phyloP scores from a whole-genome alignment of 1,140 invertebrate species.

The Wasmannia auropunctata region DNA sequence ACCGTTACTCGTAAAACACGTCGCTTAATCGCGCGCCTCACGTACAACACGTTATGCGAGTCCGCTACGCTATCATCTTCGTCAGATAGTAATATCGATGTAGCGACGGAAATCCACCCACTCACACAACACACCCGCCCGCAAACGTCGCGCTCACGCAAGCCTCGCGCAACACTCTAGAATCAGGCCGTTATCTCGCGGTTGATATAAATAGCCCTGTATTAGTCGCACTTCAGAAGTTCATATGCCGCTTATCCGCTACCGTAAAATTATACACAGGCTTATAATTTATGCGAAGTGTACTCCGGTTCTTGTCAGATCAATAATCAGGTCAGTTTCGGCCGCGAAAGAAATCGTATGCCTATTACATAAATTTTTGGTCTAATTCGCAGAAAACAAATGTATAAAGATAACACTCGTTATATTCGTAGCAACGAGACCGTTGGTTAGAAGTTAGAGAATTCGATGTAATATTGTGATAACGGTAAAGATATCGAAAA shows the following conservation, averaged over 20 bases:
- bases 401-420: neutral
- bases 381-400: neutral
- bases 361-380: neutral
- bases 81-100: slow-evolving; percentile 59
- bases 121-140: neutral
- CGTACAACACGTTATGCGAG: neutral
- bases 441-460: neutral
- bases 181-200: slow-evolving; percentile 64
- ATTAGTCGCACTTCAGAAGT: slow-evolving; percentile 68
- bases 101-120: slow-evolving; percentile 41
- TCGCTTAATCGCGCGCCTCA: slow-evolving; percentile 22
- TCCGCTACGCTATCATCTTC: slow-evolving; percentile 36
- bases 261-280: slow-evolving; percentile 31
- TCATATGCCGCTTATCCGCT: slow-evolving; percentile 38
- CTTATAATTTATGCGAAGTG: slow-evolving; percentile 16
- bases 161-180: slow-evolving; percentile 57
- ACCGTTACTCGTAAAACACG: slow-evolving; percentile 25
- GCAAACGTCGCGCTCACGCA: slow-evolving; percentile 63
- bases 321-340: neutral
- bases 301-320: slow-evolving; percentile 6
- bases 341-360: neutral
- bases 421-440: neutral
- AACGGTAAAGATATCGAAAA: neutral
- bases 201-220: slow-evolving; percentile 62
- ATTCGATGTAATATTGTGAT: neutral